Percentiles rank a stretch among this genome's conserved stretches.
These are phyloP conservation scores for Lordiphosa mommai DNA, from an alignment of 1,140 invertebrate genomes.

Conservation along the genomic window DNA sequence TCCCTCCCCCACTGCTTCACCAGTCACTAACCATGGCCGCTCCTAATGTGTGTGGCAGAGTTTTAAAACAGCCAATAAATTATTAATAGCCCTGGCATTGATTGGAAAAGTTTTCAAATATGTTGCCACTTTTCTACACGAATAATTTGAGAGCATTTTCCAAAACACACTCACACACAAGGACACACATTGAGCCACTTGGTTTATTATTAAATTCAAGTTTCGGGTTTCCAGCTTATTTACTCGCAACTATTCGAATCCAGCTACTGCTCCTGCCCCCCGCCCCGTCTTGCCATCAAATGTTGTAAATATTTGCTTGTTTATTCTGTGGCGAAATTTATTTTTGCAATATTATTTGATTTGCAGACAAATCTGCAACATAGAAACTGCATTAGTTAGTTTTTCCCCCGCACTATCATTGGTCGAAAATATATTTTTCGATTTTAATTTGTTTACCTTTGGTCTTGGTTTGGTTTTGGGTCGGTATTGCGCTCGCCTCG, in stretches of 20 bases:
- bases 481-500: too few relatives aligned
- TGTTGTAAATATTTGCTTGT: slow-evolving; percentile 69
- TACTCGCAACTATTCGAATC: slow-evolving; percentile 34
- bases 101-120: slow-evolving; percentile 78
- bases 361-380: slow-evolving; percentile 10
- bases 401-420: background rate
- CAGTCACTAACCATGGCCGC: background rate
- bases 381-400: slow-evolving; percentile 24
- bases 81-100: slow-evolving; percentile 76
- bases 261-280: background rate
- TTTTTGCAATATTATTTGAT: slow-evolving; percentile 45
- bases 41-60: slow-evolving; percentile 24
- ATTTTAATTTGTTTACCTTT: slow-evolving; percentile 59
- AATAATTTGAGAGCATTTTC: slow-evolving; percentile 72
- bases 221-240: slow-evolving; percentile 58
- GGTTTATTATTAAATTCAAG: slow-evolving; percentile 70
- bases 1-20: background rate
- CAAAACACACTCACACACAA: slow-evolving; percentile 29
- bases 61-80: slow-evolving; percentile 75
- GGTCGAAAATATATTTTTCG: slow-evolving; percentile 18
- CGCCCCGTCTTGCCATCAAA: slow-evolving; percentile 19
- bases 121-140: slow-evolving; percentile 78
- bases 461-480: slow-evolving; percentile 13
- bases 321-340: slow-evolving; percentile 53
- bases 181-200: slow-evolving; percentile 12